Conservation (phyloP, 1,140 invertebrate genomes). For the Chrysopa pallens region DNA sequence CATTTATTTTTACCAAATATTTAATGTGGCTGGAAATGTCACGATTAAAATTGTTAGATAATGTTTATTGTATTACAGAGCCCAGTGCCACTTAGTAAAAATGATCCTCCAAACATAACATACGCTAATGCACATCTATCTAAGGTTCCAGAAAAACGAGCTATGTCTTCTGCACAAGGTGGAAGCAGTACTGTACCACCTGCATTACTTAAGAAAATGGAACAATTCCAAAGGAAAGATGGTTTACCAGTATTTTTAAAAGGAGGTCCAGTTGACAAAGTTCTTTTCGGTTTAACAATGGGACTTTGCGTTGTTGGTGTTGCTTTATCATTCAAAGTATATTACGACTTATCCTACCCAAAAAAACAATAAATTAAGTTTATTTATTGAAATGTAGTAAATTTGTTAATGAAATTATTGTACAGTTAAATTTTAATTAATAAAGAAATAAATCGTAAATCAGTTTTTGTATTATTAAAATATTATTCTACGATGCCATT, state of each 20-base stretch:
- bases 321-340: conserved; percentile 16
- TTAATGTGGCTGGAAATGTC: too few species aligned
- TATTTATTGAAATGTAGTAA: neutral
- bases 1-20: too few species aligned
- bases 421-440: neutral
- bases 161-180: too few species aligned
- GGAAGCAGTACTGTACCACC: too few species aligned
- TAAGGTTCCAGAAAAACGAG: neutral
- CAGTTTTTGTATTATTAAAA: neutral
- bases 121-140: neutral
- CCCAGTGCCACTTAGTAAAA: neutral
- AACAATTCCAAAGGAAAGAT: conserved; percentile 20
- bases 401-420: neutral
- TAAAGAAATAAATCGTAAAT: too few species aligned
- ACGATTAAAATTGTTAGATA: too few species aligned
- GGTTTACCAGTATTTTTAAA: conserved; percentile 25
- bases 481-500: too few species aligned
- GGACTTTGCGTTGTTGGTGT: conserved; percentile 17
- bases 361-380: conserved; percentile 14
- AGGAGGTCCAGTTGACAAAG: conserved; percentile 25
- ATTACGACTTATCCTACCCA: conserved; percentile 21
- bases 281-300: conserved; percentile 24
- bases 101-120: neutral
- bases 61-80: neutral
- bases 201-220: neutral